These are phyloP conservation scores for Gallinago solitaria DNA, from an alignment of 2,797 vertebrate species.

Conservation along the genomic window DNA sequence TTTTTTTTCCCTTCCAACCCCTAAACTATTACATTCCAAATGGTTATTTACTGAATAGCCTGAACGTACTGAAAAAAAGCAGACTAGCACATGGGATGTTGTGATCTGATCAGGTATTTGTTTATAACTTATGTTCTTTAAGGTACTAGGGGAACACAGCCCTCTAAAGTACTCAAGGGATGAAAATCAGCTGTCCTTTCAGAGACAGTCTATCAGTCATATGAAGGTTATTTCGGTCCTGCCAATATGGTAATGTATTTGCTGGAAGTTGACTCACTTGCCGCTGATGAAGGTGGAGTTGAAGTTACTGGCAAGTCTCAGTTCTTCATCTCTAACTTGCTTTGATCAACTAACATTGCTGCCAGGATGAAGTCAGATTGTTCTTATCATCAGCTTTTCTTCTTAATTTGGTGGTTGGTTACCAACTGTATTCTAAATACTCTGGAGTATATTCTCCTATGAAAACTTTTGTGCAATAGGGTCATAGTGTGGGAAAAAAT, in stretches of 20 bases:
- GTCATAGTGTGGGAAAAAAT: not conserved
- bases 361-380: conserved; percentile 1
- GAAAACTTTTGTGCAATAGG: not conserved
- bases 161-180: not conserved
- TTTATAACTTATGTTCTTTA: not conserved
- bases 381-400: not conserved
- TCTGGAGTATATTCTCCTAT: not conserved
- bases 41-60: not conserved
- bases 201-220: not conserved
- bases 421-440: not conserved
- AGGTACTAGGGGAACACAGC: not conserved
- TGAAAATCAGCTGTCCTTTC: not conserved
- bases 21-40: not conserved
- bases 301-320: not conserved
- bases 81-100: not conserved
- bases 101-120: not conserved
- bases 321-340: not conserved
- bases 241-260: not conserved
- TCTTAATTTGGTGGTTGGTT: not conserved
- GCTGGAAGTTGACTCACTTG: not conserved
- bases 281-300: not conserved
- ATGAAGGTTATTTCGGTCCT: not conserved
- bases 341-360: not conserved
- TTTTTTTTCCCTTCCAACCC: not conserved
- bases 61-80: not conserved